These are phyloP conservation scores for Zapornia atra DNA, from an alignment of 2,113 vertebrate species.

Conservation along the genomic window DNA sequence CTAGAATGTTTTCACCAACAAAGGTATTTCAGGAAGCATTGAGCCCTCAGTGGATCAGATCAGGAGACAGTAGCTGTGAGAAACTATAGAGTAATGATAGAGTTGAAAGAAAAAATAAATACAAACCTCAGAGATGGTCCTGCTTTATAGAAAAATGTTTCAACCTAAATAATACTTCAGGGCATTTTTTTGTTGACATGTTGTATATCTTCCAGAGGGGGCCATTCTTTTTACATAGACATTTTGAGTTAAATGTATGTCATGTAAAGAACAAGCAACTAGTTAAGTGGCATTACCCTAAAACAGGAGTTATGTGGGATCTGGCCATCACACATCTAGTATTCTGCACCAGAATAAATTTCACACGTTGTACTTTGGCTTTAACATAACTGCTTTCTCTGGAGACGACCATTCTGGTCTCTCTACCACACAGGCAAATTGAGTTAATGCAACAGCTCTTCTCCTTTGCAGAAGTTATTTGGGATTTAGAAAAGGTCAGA, in stretches of 20 bases:
- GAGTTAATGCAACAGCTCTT: not conserved
- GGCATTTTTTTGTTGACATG: not conserved
- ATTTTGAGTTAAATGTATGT: not conserved
- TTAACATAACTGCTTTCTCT: not conserved
- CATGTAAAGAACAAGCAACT: not conserved
- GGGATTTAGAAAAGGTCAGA: slow-evolving; percentile 12
- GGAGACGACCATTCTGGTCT: not conserved
- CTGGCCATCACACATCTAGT: not conserved
- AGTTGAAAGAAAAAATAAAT: not conserved
- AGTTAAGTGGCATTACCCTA: not conserved
- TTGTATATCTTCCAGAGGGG: not conserved
- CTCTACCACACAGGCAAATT: not conserved
- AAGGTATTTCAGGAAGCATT: not conserved
- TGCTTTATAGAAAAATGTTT: not conserved
- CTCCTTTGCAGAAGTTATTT: not conserved
- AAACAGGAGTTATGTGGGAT: not conserved
- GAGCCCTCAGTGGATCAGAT: not conserved
- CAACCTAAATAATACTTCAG: not conserved
- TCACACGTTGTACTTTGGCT: not conserved
- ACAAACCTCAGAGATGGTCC: not conserved
- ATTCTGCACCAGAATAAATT: not conserved
- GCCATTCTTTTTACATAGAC: not conserved
- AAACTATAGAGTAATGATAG: not conserved
- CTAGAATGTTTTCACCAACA: not conserved
- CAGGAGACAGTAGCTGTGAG: not conserved